Base-by-base conservation (phyloP, 2,888 invertebrate genomes). In the Exocentrus adspersus region DNA sequence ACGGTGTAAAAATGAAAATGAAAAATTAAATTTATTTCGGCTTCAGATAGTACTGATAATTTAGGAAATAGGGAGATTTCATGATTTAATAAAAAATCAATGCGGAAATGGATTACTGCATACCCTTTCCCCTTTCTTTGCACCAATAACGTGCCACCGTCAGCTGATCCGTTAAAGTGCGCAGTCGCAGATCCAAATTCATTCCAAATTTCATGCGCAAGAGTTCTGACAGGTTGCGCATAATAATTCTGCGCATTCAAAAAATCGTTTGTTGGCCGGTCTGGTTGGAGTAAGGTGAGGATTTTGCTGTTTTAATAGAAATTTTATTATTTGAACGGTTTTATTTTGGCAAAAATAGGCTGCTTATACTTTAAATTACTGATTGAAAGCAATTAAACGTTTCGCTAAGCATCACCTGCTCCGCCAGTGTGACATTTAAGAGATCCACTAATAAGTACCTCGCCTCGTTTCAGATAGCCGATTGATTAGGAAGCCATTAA, bases 201-300 rank as follows among this genome's bases (percentile, higher is more conserved):
- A 37, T 37, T n/a, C 4, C 43, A 12, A 37, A 37, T 37, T 37
- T n/a, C 37, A 37, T 37, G 37, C 10, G 37, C 37, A 10, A 37
- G 3, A 37, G 12, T 5, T 30, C 50, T 2, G 17, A 50, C n/a
- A 14, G 46, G 43, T 16, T 57, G 57, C 57, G 57, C 57, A 46
- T 14, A 16, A 32, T 20, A 6, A 7, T 32, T 30, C 21, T 46
- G 28, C 52, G 60, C 60, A 45, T 21, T 14, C 9, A 53, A 32
- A 51, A 60, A 60, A 52, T 84, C 84, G 86, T 87, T 87, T 87
- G 87, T 87, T 87, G 87, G 85, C 86, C 86, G 86, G 85, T 85
- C 86, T 75, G 76, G 75, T 75, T 72, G 75, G 76, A 74, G 72
- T 72, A 74, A 75, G 75, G 74, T 77, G 69, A 77, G 76, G 58